Evolutionary conservation across 2,113 vertebrate species (phyloP), one percentile per base, ranked within the genome.

Genomic region (Odontesthes bonariensis): DNA sequence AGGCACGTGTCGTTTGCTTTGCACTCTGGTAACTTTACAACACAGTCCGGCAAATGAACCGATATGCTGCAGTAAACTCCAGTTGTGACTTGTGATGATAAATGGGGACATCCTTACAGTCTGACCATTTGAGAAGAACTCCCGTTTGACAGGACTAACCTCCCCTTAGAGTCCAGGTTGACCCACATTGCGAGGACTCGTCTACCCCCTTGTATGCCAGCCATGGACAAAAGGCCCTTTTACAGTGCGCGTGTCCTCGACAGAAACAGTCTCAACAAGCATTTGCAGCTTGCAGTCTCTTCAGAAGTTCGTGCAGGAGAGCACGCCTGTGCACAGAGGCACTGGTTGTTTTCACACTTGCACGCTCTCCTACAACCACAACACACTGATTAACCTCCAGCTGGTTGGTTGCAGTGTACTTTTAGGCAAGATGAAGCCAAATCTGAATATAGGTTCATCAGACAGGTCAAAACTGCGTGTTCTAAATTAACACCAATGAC

Each of bases 151-250:
- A 55, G 0, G 17, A 42, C 38, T 54, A 42, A 40, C 12, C 22
- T 56, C 31, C n/a, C 33, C 44, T 19, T 33, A 13, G 69, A 12
- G 20, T 49, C 40, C 33, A 66, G 53, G 27, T 54, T 81, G 76
- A 70, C 70, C 79, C 59, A 73, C 54, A 65, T 47, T 19, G 22
- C 33, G 47, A 51, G 23, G 19, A 62, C 27, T 53, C 11, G 22
- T 49, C 51, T 31, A 12, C 10, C 7, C 5, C 27, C 31, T 38
- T 10, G 6, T 51, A 20, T n/a, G 46, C 58, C 67, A 47, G 35
- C 53, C 23, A 42, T 27, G 83, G 54, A 89, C 88, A 89, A 89
- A 64, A 58, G 78, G 74, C 5, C 44, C 70, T 78, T 75, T 86
- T 62, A 84, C 71, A 27, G 35, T 33, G 5, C 35, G 33, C 63